Evolutionary conservation across 2,888 invertebrate genomes (phyloP).

Genomic region (Phrixothrix hirtus): DNA sequence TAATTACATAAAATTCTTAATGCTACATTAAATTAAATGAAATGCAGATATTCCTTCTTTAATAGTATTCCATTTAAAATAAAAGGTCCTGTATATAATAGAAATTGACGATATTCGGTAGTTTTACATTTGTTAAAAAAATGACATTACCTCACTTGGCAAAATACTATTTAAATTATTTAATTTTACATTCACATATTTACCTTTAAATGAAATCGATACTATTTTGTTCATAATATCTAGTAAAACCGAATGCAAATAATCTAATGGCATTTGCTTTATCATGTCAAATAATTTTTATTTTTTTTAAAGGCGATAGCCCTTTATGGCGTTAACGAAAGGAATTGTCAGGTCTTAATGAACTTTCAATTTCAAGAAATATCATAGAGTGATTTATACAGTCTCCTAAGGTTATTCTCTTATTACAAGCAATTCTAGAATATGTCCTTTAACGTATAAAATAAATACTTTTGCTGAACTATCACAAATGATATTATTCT

Average conservation of each 20-base stretch:
- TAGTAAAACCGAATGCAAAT: no score
- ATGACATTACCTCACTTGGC: not conserved
- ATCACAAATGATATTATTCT: no score
- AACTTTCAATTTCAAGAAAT: no score
- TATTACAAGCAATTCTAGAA: no score
- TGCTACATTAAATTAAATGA: not conserved
- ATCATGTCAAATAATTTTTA: not conserved
- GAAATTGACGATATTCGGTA: not conserved
- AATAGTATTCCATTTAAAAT: not conserved
- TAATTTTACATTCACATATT: not conserved
- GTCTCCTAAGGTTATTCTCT: no score
- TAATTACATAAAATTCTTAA: not conserved
- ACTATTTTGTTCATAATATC: no score
- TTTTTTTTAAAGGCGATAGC: not conserved
- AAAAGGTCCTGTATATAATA: constrained; percentile 2
- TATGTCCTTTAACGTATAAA: no score
- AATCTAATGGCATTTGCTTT: not conserved
- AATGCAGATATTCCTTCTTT: not conserved
- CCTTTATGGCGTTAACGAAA: not conserved
- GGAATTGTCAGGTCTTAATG: not conserved
- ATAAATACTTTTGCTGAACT: no score
- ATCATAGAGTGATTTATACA: no score
- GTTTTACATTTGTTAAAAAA: constrained; percentile 2
- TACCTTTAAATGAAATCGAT: no score
- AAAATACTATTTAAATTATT: not conserved